A percentile compares a stretch with the other conserved stretches of the same genome.
Evolutionary conservation across 2,113 vertebrate species (phyloP).

Genomic region (Myanophis thanlyinensis): DNA sequence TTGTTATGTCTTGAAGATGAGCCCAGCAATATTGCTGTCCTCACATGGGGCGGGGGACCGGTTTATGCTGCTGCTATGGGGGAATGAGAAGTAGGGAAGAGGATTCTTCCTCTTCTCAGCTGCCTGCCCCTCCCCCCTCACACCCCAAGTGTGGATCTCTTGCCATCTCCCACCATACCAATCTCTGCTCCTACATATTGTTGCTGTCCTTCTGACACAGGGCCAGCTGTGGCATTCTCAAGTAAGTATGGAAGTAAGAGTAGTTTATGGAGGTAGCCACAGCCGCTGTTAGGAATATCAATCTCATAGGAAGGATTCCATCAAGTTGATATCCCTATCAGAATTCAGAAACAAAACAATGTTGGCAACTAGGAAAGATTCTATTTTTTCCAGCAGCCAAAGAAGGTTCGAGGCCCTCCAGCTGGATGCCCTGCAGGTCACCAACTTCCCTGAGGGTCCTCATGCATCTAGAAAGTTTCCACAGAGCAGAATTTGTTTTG

Average conservation of each 20-base stretch:
- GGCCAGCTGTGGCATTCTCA: neutral
- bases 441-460: neutral
- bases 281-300: neutral
- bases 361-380: neutral
- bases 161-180: neutral
- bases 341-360: neutral
- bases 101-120: neutral
- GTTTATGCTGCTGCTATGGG: neutral
- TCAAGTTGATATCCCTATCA: neutral
- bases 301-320: neutral
- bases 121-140: neutral
- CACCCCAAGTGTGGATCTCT: neutral
- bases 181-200: neutral
- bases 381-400: neutral
- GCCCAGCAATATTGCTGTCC: neutral
- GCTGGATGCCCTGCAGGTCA: neutral
- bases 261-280: neutral
- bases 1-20: neutral
- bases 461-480: neutral
- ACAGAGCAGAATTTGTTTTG: neutral
- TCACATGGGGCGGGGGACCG: neutral
- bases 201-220: neutral
- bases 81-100: neutral
- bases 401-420: neutral
- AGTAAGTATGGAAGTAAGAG: neutral